phyloP scores from a whole-genome alignment of 2,113 vertebrate species.

The Copsychus sechellarum region DNA sequence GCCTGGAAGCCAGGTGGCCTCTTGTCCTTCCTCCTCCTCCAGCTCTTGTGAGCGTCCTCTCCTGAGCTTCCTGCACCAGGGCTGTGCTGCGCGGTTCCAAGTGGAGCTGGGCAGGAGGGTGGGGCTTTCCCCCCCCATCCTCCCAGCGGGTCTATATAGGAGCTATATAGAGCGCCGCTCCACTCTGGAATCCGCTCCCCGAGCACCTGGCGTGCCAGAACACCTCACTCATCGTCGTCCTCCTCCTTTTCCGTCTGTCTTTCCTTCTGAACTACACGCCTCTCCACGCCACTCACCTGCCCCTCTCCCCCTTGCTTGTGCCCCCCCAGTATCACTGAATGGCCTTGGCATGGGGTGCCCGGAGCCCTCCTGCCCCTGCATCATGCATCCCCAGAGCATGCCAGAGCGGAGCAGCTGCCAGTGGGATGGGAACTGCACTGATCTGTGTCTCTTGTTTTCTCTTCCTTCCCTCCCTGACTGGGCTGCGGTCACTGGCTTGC shows the following conservation, averaged over 20 bases:
- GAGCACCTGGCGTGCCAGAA: constrained; percentile 30
- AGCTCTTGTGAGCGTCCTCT: constrained; percentile 64
- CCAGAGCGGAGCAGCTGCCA: constrained; percentile 60
- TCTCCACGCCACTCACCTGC: constrained; percentile 42
- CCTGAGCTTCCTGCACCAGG: constrained; percentile 75
- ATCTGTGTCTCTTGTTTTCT: constrained; percentile 73
- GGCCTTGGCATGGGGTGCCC: constrained; percentile 6
- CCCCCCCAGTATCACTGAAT: constrained; percentile 47
- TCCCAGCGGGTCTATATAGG: constrained; percentile 62
- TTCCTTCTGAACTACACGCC: constrained; percentile 60
- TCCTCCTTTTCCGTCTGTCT: neutral
- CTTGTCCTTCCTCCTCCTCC: constrained; percentile 60
- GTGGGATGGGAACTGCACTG: constrained; percentile 74
- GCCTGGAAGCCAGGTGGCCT: constrained; percentile 75
- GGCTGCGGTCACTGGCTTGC: constrained; percentile 82
- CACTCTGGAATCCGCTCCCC: constrained; percentile 65
- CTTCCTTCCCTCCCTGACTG: constrained; percentile 49
- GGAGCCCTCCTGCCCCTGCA: constrained; percentile 61
- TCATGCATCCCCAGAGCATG: constrained; percentile 69
- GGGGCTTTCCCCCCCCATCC: constrained; percentile 28
- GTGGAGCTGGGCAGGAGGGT: constrained; percentile 54
- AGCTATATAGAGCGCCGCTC: constrained; percentile 69
- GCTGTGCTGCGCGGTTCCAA: constrained; percentile 67
- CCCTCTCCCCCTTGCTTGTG: constrained; percentile 35
- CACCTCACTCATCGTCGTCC: constrained; percentile 55